phyloP scores from a whole-genome alignment of 2,113 vertebrate genomes.

The Vulpes ferrilata region DNA sequence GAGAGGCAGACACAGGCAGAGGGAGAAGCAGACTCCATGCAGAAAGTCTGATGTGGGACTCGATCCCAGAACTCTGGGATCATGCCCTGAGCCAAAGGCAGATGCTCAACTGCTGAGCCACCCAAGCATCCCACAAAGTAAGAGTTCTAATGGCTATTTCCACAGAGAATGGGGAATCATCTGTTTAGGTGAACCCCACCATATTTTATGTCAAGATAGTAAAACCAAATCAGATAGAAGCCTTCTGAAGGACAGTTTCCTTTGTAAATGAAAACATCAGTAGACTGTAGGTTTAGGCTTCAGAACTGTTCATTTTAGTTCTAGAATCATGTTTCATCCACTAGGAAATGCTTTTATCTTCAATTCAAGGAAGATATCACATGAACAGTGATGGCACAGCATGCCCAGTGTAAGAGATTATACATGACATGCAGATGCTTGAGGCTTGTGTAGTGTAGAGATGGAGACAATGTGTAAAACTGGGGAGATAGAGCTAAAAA shows the following conservation, averaged over 20 bases:
- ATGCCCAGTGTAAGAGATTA: background rate
- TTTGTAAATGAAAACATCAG: background rate
- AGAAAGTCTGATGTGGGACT: too few relatives aligned
- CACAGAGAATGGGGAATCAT: background rate
- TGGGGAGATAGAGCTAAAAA: background rate
- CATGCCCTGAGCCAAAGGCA: too few relatives aligned
- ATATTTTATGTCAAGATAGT: background rate
- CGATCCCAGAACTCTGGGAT: too few relatives aligned
- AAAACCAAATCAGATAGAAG: slow-evolving; percentile 26
- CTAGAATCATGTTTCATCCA: slow-evolving; percentile 3
- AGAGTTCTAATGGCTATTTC: background rate
- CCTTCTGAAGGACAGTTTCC: slow-evolving; percentile 18
- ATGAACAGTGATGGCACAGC: background rate
- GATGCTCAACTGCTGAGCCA: too few relatives aligned
- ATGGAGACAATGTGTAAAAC: fast-evolving
- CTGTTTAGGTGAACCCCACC: background rate
- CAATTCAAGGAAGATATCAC: background rate
- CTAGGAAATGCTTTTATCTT: slow-evolving; percentile 63
- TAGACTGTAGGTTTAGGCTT: slow-evolving; percentile 22
- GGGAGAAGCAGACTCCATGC: too few relatives aligned
- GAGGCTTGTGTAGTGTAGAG: background rate
- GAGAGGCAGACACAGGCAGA: too few relatives aligned
- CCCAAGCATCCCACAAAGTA: too few relatives aligned
- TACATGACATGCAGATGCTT: background rate
- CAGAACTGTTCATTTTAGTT: slow-evolving; percentile 31